Conservation (phyloP, 2,888 invertebrate genomes). For the Emmelina monodactyla region DNA sequence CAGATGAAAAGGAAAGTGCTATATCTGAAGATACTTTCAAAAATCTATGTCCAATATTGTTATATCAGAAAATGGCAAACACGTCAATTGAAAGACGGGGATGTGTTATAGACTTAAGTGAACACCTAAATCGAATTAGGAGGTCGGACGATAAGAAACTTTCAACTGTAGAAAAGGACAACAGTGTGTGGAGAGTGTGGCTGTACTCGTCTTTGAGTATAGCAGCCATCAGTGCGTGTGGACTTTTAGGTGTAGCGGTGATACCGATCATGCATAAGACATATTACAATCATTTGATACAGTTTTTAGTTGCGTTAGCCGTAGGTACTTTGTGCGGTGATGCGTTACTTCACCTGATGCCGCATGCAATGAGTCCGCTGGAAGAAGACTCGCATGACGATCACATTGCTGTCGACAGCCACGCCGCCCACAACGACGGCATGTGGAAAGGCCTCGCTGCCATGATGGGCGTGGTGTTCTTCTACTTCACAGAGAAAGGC, state of each 20-base stretch:
- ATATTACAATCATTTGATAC: conserved; percentile 88
- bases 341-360: conserved; percentile 89
- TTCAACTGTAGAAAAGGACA: conserved; percentile 23
- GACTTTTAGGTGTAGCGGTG: conserved; percentile 85
- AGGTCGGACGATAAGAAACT: conserved; percentile 17
- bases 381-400: conserved; percentile 27
- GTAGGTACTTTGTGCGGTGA: conserved; percentile 93
- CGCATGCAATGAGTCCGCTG: conserved; percentile 74
- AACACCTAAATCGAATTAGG: conserved; percentile 22
- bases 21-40: conserved; percentile 44
- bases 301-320: conserved; percentile 91
- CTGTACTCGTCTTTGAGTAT: conserved; percentile 83
- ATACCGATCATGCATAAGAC: conserved; percentile 90
- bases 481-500: conserved; percentile 88
- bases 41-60: conserved; percentile 71
- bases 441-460: conserved; percentile 89
- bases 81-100: conserved; percentile 60
- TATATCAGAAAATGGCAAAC: conserved; percentile 71
- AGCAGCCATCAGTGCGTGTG: conserved; percentile 84
- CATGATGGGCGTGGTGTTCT: conserved; percentile 83
- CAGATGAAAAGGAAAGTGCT: conserved; percentile 24
- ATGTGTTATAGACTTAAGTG: conserved; percentile 66
- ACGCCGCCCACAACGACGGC: conserved; percentile 68
- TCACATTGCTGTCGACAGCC: conserved; percentile 18
- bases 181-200: conserved; percentile 73